Evolutionary conservation across 2,888 invertebrate genomes (phyloP).

Genomic region (Fragum fragum): DNA sequence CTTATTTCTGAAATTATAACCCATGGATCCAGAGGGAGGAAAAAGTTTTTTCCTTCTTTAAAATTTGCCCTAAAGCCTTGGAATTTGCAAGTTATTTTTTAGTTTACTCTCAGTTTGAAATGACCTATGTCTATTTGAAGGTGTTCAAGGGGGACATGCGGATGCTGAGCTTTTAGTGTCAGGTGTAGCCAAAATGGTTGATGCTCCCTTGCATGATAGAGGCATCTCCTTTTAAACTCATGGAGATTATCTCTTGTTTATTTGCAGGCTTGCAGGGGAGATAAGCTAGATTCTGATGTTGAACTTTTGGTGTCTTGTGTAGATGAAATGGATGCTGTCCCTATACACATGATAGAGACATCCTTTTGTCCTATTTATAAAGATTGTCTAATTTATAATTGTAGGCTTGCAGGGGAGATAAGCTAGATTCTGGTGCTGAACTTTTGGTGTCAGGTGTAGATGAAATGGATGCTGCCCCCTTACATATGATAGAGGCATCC

Average conservation of each 20-base stretch:
- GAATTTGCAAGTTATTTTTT: too few species aligned
- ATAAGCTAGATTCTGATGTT: slow-evolving; percentile 73
- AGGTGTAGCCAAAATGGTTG: slow-evolving; percentile 90
- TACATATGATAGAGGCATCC: slow-evolving; percentile 88
- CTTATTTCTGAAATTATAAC: too few species aligned
- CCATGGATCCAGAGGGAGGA: too few species aligned
- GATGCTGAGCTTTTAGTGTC: slow-evolving; percentile 67
- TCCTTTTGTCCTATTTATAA: slow-evolving; percentile 10
- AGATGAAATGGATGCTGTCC: slow-evolving; percentile 91
- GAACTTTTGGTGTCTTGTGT: slow-evolving; percentile 49
- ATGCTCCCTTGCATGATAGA: slow-evolving; percentile 22
- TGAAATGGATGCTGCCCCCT: slow-evolving; percentile 90
- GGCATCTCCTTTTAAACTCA: background rate
- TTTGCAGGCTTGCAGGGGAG: slow-evolving; percentile 79
- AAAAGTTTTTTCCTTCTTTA: too few species aligned
- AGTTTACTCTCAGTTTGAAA: too few species aligned
- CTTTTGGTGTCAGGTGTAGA: slow-evolving; percentile 81
- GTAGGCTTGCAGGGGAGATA: slow-evolving; percentile 79
- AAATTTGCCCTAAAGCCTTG: too few species aligned
- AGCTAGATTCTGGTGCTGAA: slow-evolving; percentile 74
- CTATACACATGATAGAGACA: slow-evolving; percentile 15
- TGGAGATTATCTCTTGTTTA: background rate
- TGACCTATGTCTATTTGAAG: slow-evolving; percentile 46
- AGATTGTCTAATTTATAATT: background rate
- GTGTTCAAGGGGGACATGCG: slow-evolving; percentile 78